Conservation (phyloP, 2,113 vertebrate species). For the Meleagris gallopavo region DNA sequence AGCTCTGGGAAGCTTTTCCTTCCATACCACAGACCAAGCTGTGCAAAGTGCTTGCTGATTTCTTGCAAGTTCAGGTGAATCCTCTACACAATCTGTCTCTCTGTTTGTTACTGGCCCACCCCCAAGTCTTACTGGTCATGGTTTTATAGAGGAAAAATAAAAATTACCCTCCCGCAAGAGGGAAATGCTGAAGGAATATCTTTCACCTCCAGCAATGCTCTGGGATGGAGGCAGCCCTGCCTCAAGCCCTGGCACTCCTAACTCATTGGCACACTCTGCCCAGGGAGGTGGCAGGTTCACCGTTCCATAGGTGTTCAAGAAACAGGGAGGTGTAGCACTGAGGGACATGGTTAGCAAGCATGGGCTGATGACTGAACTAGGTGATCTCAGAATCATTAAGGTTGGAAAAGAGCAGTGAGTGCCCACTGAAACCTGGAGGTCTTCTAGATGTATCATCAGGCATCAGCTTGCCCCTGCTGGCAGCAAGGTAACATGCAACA, state of each 20-base stretch:
- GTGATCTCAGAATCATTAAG: background rate
- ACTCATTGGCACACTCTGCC: background rate
- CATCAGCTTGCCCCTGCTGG: background rate
- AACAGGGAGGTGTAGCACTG: background rate
- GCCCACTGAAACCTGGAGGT: background rate
- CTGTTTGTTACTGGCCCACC: slow-evolving; percentile 31
- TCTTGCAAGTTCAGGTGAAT: background rate
- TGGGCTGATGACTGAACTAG: background rate
- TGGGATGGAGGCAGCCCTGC: background rate
- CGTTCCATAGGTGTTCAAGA: background rate
- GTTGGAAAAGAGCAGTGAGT: background rate
- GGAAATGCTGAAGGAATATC: background rate
- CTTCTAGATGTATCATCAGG: background rate
- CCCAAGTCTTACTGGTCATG: slow-evolving; percentile 5
- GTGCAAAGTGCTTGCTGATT: background rate
- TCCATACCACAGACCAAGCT: background rate
- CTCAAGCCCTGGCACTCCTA: background rate
- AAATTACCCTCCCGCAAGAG: background rate
- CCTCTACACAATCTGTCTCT: slow-evolving; percentile 40
- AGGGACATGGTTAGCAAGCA: background rate
- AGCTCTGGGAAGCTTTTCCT: slow-evolving; percentile 15
- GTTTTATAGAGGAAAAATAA: slow-evolving; percentile 23
- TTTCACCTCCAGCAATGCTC: rapidly evolving
- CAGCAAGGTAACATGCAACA: background rate
- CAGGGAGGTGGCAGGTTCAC: background rate